Evolutionary conservation across 2,797 vertebrate genomes (phyloP).

Genomic region (Eulemur albifrons): DNA sequence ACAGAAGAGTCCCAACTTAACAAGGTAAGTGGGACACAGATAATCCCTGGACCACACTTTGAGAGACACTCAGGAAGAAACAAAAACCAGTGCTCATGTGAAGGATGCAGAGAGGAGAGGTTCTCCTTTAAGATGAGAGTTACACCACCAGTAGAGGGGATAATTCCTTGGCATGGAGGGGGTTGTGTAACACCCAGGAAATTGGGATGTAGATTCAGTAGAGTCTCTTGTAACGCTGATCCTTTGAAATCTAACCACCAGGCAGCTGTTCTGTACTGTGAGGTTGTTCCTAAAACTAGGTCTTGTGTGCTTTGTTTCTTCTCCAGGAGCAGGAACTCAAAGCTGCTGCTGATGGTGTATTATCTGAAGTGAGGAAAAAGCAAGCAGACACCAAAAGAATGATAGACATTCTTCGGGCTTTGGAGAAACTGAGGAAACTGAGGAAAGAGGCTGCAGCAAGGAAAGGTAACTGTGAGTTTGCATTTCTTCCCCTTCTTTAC

Average conservation of each 20-base stretch:
- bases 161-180: not conserved
- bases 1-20: not conserved
- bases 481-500: not conserved
- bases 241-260: not conserved
- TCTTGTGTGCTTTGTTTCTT: not conserved
- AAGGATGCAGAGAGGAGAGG: not conserved
- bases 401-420: conserved; percentile 90
- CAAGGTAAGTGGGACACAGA: not conserved
- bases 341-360: conserved; percentile 92
- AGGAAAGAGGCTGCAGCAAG: conserved; percentile 94
- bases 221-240: not conserved
- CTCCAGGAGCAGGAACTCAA: conserved; percentile 94
- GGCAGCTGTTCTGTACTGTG: not conserved
- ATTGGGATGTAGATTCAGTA: not conserved
- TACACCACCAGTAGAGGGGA: not conserved
- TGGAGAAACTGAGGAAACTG: conserved; percentile 94
- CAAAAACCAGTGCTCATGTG: not conserved
- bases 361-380: conserved; percentile 95
- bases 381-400: conserved; percentile 94
- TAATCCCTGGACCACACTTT: not conserved
- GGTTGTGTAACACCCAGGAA: not conserved
- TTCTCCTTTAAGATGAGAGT: not conserved
- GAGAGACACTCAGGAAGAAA: not conserved
- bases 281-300: not conserved
- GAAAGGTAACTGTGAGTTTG: conserved; percentile 86